Evolutionary conservation across 2,797 vertebrate species (phyloP).

Genomic region (Heliangelus exortis): DNA sequence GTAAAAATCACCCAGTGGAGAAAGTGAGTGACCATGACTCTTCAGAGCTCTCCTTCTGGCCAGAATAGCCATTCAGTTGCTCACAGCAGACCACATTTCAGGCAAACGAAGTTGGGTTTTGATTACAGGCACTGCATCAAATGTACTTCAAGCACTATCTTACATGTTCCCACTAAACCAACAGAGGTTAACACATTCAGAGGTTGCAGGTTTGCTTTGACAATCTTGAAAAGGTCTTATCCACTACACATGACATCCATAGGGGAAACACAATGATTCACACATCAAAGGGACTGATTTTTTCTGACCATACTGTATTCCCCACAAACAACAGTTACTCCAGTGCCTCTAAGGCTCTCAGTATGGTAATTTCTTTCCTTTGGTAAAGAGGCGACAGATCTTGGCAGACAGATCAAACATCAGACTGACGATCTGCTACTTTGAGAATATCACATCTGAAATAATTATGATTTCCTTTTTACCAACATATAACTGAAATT

Average conservation of each 20-base stretch:
- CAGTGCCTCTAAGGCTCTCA: not conserved
- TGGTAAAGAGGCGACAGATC: not conserved
- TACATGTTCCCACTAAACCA: not conserved
- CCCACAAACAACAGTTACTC: not conserved
- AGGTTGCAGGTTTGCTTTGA: not conserved
- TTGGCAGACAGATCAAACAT: not conserved
- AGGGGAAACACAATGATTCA: not conserved
- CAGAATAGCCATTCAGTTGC: not conserved
- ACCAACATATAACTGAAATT: not conserved
- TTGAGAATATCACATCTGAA: not conserved
- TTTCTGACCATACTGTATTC: not conserved
- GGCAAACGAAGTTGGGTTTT: not conserved
- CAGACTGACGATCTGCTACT: not conserved
- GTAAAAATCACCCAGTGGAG: not conserved
- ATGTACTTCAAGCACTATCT: not conserved
- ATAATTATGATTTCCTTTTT: not conserved
- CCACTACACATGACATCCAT: not conserved
- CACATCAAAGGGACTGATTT: not conserved
- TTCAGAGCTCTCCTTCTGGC: not conserved
- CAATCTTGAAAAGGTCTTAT: not conserved
- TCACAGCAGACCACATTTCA: accelerated
- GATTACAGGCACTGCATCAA: not conserved
- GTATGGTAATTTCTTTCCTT: not conserved
- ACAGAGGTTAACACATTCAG: not conserved
- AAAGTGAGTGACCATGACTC: not conserved